A percentile compares a stretch with the other conserved stretches of the same genome.
Conservation (phyloP, 2,113 vertebrate species). For the Gymnobelideus leadbeateri region DNA sequence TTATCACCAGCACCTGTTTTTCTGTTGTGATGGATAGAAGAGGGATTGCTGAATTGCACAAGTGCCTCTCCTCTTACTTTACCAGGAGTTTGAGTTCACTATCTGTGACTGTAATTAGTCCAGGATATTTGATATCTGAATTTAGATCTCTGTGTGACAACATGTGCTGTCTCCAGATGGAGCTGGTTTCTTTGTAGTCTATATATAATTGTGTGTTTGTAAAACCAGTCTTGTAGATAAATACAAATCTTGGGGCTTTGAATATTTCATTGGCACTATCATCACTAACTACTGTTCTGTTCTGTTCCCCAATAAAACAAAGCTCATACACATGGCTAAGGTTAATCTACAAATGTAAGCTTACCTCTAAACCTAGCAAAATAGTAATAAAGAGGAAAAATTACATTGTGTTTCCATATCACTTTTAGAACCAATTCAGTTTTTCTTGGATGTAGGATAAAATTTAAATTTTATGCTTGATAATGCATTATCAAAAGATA, state of each 20-base stretch:
- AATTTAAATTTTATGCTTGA: slow-evolving; percentile 48
- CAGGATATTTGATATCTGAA: slow-evolving; percentile 42
- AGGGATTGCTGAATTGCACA: slow-evolving; percentile 28
- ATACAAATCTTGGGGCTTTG: slow-evolving; percentile 36
- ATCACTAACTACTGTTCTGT: slow-evolving; percentile 25
- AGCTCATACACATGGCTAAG: slow-evolving; percentile 43
- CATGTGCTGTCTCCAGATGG: slow-evolving; percentile 31
- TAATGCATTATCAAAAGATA: background rate
- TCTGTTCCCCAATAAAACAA: slow-evolving; percentile 55
- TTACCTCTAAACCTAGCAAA: slow-evolving; percentile 48
- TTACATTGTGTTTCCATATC: slow-evolving; percentile 58
- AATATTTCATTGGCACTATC: slow-evolving; percentile 38
- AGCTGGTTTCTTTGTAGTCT: background rate
- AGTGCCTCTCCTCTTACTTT: slow-evolving; percentile 10
- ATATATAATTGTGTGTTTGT: slow-evolving; percentile 23
- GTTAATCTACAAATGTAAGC: slow-evolving; percentile 46
- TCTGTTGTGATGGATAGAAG: background rate
- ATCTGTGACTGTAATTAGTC: slow-evolving; percentile 28
- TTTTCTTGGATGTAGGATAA: slow-evolving; percentile 38
- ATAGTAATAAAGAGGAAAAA: slow-evolving; percentile 45
- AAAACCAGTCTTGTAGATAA: slow-evolving; percentile 45
- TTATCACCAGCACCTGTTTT: slow-evolving; percentile 3
- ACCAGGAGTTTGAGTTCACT: slow-evolving; percentile 1
- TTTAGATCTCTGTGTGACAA: slow-evolving; percentile 55
- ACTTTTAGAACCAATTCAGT: slow-evolving; percentile 53